Evolutionary conservation across 2,888 invertebrate genomes (phyloP), one percentile per base, ranked within the genome.

Genomic region (Gortyna flavago): DNA sequence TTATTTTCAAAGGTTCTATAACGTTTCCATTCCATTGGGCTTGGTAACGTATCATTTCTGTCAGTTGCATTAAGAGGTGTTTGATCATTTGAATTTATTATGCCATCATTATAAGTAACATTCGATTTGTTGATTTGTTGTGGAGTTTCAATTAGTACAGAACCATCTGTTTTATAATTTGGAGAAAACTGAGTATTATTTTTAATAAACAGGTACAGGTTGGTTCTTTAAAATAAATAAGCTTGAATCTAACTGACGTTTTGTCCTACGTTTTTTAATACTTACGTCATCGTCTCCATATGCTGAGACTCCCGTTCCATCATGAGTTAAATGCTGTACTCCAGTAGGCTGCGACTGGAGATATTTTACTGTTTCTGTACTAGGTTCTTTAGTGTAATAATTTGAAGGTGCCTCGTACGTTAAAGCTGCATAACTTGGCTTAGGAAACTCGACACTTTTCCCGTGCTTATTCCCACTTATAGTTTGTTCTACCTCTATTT

Each of bases 281-380:
- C 96, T 96, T 95, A 96, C 96, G 86, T 94, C 93, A 35, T 96
- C 94, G 41, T 94, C 94, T 72, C 92, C 94, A 72, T 94, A 95
- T 1, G 96, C 96, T 38, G 96, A 94, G 0, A 95, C 92, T 74
- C 93, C 95, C 2, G 93, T 93, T 1, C 96, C 96, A 83, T 96
- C 96, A 84, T 93, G 93, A 75, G 91, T 89, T 81, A 96, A 91
- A 90, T 95, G 96, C 73, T 95, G 95, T 7, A 96, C 91, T 25
- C 95, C 96, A 44, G 90, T 89, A 32, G 90, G 90, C 73, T 94
- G 91, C 25, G 94, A 91, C 66, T 95, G 94, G 48, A 95, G 87
- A 89, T 95, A 95, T 81, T 89, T 91, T 69, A 94, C 91, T 79
- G 90, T 93, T 67, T 89, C 85, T 62, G 92, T 90, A 76, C 86